Base-by-base conservation (phyloP, 2,888 invertebrate genomes). In the Acanthosoma haemorrhoidale region DNA sequence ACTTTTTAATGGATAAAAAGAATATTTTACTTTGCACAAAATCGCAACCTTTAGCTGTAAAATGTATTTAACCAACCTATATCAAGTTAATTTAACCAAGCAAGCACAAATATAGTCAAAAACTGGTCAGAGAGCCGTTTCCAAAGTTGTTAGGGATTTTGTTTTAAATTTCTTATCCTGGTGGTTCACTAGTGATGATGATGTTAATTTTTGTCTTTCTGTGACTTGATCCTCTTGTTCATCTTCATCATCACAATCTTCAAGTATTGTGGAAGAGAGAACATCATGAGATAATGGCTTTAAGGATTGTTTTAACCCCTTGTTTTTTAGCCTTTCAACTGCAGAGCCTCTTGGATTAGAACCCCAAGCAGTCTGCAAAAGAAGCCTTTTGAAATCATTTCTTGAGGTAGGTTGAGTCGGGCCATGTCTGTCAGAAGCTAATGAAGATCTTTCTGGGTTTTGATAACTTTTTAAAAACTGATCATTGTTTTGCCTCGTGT, bases 191-290 rank as follows among this genome's bases (percentile, higher is more conserved):
- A 73, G 70, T 58, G 72, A 38, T 59, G 73, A 60, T 9, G 69
- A 58, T 11, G 25, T 16, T 21, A 64, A 68, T n/a, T 25, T 21
- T 11, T 34, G 39, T 8, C 39, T 34, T 34, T 41, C 63, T 9
- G 15, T 25, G 11, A 39, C 68, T 67, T 69, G 43, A 31, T 58
- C n/a, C 29, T 38, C 68, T 38, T 70, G 72, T 72, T 91, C 90
- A 77, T 92, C 92, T 77, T 88, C 88, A 77, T 91, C 91, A 77
- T 89, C 88, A 76, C 85, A 84, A 75, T 89, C 93, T 83, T 94
- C 93, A 41, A 88, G 88, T 79, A 94, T 94, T 70, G 92, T 91
- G 58, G 90, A 89, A 43, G 92, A 91, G 77, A 94, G 85, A 67
- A 93, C 91, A 77, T 93, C 91, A 21, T 90, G 91, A 63, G 61